Conservation (phyloP, 37 sponge, comb jelly and placozoan genomes). For the Spongilla lacustris region DNA sequence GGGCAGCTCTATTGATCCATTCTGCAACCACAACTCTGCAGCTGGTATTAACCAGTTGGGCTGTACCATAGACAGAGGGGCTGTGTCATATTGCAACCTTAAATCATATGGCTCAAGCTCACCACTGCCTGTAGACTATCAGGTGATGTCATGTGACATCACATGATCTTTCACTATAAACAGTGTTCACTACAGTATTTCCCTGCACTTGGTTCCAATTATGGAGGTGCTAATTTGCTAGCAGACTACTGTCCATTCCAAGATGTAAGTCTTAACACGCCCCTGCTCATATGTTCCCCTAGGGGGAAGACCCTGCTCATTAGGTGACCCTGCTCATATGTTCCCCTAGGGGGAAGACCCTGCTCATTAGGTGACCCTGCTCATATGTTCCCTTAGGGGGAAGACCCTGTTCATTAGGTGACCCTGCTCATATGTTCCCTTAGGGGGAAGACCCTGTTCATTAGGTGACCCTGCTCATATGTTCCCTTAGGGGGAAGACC, state of each 20-base stretch:
- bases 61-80: conserved; percentile 48
- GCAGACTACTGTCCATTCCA: conserved; percentile 76
- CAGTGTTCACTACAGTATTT: conserved; percentile 56
- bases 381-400: too few species aligned
- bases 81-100: conserved; percentile 43
- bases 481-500: too few species aligned
- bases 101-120: too few species aligned
- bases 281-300: not conserved
- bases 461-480: too few species aligned
- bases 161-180: not conserved
- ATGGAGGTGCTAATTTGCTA: conserved; percentile 55
- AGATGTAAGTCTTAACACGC: conserved; percentile 17
- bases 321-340: not conserved
- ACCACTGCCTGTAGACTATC: conserved; percentile 17
- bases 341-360: too few species aligned
- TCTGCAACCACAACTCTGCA: conserved; percentile 6
- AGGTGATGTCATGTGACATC: not conserved
- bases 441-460: too few species aligned
- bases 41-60: not conserved
- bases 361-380: too few species aligned
- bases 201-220: not conserved
- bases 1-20: conserved; percentile 16
- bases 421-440: too few species aligned
- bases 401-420: too few species aligned
- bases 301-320: too few species aligned